Evolutionary conservation across 1,140 invertebrate genomes (phyloP), one percentile per base, ranked within the genome.

Genomic region (Oncopeltus fasciatus): DNA sequence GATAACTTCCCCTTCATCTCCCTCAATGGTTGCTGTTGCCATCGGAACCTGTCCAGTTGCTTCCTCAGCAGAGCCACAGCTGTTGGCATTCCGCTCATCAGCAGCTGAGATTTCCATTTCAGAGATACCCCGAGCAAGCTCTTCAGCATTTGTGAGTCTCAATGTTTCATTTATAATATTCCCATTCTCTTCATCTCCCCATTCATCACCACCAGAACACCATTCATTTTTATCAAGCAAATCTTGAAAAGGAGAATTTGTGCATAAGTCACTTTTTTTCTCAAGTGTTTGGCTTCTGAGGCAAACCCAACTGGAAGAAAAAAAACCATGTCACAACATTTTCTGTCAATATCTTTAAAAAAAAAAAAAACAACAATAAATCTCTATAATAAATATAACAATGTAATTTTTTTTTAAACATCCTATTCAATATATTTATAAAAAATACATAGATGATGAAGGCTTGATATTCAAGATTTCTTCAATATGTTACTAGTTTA

Each of bases 191-290:
- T 80, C 72, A 31, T 74, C 75, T 53, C 81, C 83, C 84, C 84
- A 87, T 66, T 86, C 82, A 70, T 87, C 82, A 0, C 82, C 84
- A 66, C 80, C 82, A n/a, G 76, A 74, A 61, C 84, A 78, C 86
- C 85, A 88, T 60, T 75, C 76, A 24, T 31, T 63, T 43, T 31
- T 43, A 26, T 49, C 43, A 27, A 28, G 12, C 5, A 26, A 43
- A 60, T 33, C 59, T n/a, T 27, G 21, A 26, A 20, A 59, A 31
- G 14, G 27, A 26, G 20, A 24, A 51, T 49, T 59, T 31, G 16
- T 26, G 28, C 24, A 31, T 24, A 29, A 1, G 21, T 75, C 74
- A 20, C 67, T 68, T 29, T 74, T 72, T 47, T 76, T 71, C 56
- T 83, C 82, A 44, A 80, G 44, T 2, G 76, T 75, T 70, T 87